phyloP scores from a whole-genome alignment of 1,140 invertebrate species.

The Tetraneura akinire region DNA sequence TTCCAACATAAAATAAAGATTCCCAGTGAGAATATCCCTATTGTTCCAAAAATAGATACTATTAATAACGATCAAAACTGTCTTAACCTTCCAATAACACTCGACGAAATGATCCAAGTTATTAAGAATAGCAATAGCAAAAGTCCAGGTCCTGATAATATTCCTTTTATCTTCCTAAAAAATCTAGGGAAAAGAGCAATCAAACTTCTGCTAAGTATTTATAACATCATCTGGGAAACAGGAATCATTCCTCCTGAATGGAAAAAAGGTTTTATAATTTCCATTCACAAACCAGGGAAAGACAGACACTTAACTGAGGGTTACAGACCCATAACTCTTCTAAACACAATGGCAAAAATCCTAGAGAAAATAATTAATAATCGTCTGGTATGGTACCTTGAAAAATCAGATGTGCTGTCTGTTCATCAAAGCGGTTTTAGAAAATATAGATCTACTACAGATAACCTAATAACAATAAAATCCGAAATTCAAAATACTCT shows the following conservation, averaged over 20 bases:
- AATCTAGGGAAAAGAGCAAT: not conserved
- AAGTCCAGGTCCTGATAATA: not conserved
- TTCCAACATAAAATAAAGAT: not conserved
- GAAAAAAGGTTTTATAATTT: not conserved
- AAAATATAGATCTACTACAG: too few relatives aligned
- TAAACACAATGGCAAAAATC: not conserved
- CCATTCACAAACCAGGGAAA: not conserved
- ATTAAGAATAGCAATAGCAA: not conserved
- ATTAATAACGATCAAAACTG: not conserved
- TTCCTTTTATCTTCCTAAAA: not conserved
- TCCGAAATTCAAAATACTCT: not conserved
- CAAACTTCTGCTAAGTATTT: not conserved
- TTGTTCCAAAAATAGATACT: not conserved
- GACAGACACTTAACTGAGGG: not conserved
- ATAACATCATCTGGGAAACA: not conserved
- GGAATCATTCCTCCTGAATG: not conserved
- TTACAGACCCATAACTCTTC: not conserved
- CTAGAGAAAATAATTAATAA: not conserved
- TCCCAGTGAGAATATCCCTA: not conserved
- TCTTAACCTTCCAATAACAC: not conserved
- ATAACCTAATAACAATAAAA: not conserved
- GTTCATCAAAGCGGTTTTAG: too few relatives aligned
- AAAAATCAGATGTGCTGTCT: constrained; percentile 26
- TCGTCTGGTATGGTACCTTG: constrained; percentile 5
- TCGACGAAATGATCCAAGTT: not conserved